These are phyloP conservation scores for Eumerus sabulonum DNA, from an alignment of 2,888 invertebrate species.

Conservation along the genomic window DNA sequence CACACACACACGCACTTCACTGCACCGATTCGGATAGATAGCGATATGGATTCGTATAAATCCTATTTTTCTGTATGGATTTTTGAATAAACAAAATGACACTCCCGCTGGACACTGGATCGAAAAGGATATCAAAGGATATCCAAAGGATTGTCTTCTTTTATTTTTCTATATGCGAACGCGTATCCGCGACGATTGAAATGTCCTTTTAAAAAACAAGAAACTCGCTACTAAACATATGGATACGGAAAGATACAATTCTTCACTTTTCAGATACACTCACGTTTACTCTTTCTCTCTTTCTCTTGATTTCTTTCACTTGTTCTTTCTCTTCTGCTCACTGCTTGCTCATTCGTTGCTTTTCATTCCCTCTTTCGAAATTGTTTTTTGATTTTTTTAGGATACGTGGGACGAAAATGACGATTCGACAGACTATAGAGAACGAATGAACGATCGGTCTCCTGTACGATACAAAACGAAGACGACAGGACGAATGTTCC, in stretches of 20 bases:
- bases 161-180: neutral
- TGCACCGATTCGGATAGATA: slow-evolving; percentile 30
- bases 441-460: too few relatives aligned
- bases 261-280: slow-evolving; percentile 25
- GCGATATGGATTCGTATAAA: too few relatives aligned
- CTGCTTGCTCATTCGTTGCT: neutral
- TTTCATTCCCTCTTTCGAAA: too few relatives aligned
- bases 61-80: too few relatives aligned
- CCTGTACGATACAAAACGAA: too few relatives aligned
- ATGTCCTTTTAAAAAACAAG: slow-evolving; percentile 44
- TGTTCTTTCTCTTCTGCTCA: slow-evolving; percentile 7
- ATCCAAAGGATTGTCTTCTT: neutral
- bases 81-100: too few relatives aligned
- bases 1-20: slow-evolving; percentile 49
- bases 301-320: neutral
- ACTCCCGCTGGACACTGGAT: slow-evolving; percentile 20
- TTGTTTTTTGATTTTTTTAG: too few relatives aligned
- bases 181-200: slow-evolving; percentile 42
- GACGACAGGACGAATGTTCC: too few relatives aligned
- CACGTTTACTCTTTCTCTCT: slow-evolving; percentile 20
- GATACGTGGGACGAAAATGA: too few relatives aligned
- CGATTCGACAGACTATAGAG: too few relatives aligned
- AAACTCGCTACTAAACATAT: slow-evolving; percentile 58
- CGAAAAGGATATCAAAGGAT: neutral
- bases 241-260: slow-evolving; percentile 37